Evolutionary conservation across 2,113 vertebrate species (phyloP).

Genomic region (Thalassarche chlororhynchos): DNA sequence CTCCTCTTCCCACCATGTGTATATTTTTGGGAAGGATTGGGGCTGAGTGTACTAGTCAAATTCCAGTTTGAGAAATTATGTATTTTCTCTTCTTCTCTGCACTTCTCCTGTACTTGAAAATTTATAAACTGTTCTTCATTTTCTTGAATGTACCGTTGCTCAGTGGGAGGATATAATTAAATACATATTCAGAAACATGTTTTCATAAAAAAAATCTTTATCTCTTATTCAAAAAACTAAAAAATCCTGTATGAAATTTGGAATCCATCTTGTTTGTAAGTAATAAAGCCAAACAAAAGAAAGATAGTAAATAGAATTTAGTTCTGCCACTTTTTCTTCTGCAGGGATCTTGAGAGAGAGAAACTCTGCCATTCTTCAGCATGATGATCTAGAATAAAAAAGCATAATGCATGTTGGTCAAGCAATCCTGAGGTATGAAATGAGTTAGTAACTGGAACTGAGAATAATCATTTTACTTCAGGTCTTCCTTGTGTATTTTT

Average conservation of each 20-base stretch:
- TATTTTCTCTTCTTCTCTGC: neutral
- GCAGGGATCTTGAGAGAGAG: neutral
- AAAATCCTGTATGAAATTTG: neutral
- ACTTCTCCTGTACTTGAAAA: neutral
- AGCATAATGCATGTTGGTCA: neutral
- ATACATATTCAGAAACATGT: neutral
- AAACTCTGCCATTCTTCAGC: neutral
- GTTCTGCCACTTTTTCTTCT: neutral
- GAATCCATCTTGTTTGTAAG: neutral
- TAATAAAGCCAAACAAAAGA: neutral
- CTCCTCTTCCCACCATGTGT: neutral
- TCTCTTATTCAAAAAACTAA: neutral
- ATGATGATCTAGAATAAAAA: neutral
- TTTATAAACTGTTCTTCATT: neutral
- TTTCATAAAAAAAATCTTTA: neutral
- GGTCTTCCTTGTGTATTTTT: neutral
- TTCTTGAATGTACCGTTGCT: neutral
- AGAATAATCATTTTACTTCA: neutral
- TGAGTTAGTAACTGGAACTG: neutral
- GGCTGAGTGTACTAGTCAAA: neutral
- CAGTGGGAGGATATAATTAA: neutral
- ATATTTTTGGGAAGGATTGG: neutral
- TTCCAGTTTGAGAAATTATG: neutral
- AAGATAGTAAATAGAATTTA: neutral
- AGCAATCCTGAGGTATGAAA: neutral